phyloP scores from a whole-genome alignment of 2,888 invertebrate genomes.

The Galeopsomyia nigrocyanea region DNA sequence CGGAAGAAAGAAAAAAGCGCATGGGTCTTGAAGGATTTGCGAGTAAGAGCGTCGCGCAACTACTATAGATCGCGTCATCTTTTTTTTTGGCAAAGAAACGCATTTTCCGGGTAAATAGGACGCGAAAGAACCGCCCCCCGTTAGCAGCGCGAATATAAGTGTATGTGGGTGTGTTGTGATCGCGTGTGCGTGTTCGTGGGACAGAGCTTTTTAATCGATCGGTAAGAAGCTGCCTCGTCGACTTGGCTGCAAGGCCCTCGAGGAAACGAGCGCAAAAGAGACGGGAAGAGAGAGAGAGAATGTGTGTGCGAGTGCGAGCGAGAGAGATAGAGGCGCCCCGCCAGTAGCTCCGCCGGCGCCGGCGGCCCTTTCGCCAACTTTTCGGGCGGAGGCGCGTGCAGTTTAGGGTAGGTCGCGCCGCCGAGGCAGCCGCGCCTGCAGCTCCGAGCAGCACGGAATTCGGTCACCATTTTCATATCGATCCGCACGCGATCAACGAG shows the following conservation, averaged over 20 bases:
- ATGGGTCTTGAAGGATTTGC: no score
- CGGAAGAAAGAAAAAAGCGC: no score
- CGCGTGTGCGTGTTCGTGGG: neutral
- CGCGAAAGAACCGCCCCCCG: neutral
- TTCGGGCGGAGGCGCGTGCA: slow-evolving; percentile 47
- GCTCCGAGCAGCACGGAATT: slow-evolving; percentile 61
- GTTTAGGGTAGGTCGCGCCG: slow-evolving; percentile 66
- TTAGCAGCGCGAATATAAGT: neutral
- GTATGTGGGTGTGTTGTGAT: neutral
- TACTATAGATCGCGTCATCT: no score
- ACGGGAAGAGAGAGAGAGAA: neutral
- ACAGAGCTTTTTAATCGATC: slow-evolving; percentile 45
- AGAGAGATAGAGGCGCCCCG: slow-evolving; percentile 7
- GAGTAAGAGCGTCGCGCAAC: no score
- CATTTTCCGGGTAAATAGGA: slow-evolving; percentile 34
- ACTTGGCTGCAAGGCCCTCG: neutral
- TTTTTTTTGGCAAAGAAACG: slow-evolving; percentile 6
- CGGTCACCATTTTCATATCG: slow-evolving; percentile 69
- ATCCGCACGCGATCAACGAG: slow-evolving; percentile 52
- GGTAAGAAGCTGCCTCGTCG: slow-evolving; percentile 27
- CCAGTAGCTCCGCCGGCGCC: slow-evolving; percentile 40
- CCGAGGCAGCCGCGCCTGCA: slow-evolving; percentile 35
- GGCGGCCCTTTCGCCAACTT: slow-evolving; percentile 43
- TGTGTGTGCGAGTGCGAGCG: neutral
- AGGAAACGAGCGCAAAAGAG: no score